A percentile compares a stretch with the other conserved stretches of the same genome.
Conservation (phyloP, 2,113 vertebrate genomes). For the Nyctereutes procyonoides region DNA sequence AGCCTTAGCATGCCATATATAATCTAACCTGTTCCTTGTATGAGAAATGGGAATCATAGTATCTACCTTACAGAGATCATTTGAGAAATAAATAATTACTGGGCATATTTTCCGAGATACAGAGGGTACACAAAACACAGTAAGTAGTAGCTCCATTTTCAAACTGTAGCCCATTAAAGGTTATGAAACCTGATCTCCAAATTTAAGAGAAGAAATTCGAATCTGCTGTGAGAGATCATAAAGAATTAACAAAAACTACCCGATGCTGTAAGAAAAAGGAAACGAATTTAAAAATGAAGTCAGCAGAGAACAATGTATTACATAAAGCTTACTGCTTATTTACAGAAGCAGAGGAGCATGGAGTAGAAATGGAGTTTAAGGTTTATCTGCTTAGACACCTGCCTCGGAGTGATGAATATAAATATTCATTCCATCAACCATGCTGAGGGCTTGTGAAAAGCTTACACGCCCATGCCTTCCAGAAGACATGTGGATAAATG, state of each 20-base stretch:
- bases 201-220: constrained; percentile 36
- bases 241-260: constrained; percentile 48
- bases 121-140: background rate
- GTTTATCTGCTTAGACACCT: constrained; percentile 3
- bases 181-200: constrained; percentile 31
- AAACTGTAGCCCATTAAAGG: background rate
- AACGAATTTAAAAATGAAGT: constrained; percentile 37
- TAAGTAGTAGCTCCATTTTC: background rate
- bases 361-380: background rate
- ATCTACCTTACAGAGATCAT: background rate
- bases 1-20: background rate
- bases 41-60: background rate
- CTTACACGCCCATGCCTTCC: background rate
- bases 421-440: background rate
- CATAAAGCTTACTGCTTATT: background rate
- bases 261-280: background rate
- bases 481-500: background rate
- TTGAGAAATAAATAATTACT: background rate
- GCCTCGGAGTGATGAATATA: background rate
- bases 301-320: background rate
- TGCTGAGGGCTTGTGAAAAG: background rate
- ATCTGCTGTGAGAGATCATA: background rate
- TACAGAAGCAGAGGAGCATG: background rate
- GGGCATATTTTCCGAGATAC: background rate
- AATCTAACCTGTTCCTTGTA: background rate